Base-by-base conservation (phyloP, 2,888 invertebrate species). In the Rhimphoctona megacephalus region DNA sequence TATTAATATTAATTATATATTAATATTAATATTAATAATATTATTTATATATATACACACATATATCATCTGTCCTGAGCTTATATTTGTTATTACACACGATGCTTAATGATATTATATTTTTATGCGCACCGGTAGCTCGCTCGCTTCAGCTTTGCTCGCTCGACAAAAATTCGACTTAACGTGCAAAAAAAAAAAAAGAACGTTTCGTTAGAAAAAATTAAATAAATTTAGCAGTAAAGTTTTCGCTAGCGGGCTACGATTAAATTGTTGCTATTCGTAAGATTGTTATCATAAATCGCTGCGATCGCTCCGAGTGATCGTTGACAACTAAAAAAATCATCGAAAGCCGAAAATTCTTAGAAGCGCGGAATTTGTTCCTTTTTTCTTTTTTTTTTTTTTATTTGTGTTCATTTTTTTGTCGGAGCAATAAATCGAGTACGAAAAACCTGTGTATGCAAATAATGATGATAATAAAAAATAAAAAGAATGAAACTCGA, bases 21-120 rank as follows among this genome's bases (percentile, higher is more conserved):
- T 57, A 57, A 36, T n/a, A 14, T 36, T n/a, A 36, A 74, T 39
- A 74, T 22, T n/a, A n/a, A n/a, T n/a, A n/a, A 54, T 36, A 36
- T 39, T 22, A 74, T 57, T 39, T 39, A 52, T 22, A 39, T 36
- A 67, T 39, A 82, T 83, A 86, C 88, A 87, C 72, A 88, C 82
- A 87, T 85, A 90, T 89, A 33, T 87, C 90, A 92, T 93, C 92
- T 94, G 92, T 93, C 93, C 93, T 93, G 93, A 94, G 94, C 94
- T 94, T 94, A 93, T 90, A 93, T 94, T 94, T 94, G 94, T 94
- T 94, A 94, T 92, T 92, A 43, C 52, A 93, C 92, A 92, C 92
- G 89, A 94, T 93, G 93, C 94, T 94, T 94, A 92, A 93, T 91
- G 90, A 93, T 94, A 94, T 93, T 94, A 93, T 93, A 94, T 94